Evolutionary conservation across 2,113 vertebrate species (phyloP), one percentile per base, ranked within the genome.

Genomic region (Bos indicus): DNA sequence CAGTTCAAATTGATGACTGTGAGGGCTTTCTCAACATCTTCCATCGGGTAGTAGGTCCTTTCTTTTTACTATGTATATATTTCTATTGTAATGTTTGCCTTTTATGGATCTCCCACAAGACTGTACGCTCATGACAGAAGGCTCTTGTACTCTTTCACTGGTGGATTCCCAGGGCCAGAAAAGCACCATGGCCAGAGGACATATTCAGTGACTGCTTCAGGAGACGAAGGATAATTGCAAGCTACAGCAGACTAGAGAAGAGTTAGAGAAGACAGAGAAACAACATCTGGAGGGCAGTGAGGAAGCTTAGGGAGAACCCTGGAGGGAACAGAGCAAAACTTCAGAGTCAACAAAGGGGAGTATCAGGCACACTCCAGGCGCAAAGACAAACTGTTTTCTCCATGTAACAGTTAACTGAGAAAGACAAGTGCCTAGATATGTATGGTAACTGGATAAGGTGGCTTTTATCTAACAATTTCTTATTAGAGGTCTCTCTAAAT

Each of bases 171-270:
- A 56, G 3, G 26, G 8, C 12, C n/a, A 28, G 14, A 74, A 64
- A 4, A 40, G 40, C 64, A 3, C 7, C 5, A 46, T 56, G 16
- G 16, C 13, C 28, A 36, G 64, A 25, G 1, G 16, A 80, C 25
- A 0, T 60, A 17, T 30, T 83, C 19, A 83, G 12, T 51, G 84
- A 85, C 40, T 83, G 5, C 12, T 90, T 87, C 54, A 67, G 52
- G 46, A 92, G 40, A 67, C 13, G 54, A 87, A 36, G 36, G 13
- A 43, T 46, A 71, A 52, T 10, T 56, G 64, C 48, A 48, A 78
- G 1, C 7, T 46, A 52, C 5, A 1, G 1, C 23, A 56, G 3
- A 54, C 0, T 0, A 12, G 9, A 3, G 23, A n/a, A 19, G 36
- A 3, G 28, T 82, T 7, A 51, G 21, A 51, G 16, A 33, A 84